phyloP scores from a whole-genome alignment of 2,113 vertebrate genomes.

The Rhineura floridana region DNA sequence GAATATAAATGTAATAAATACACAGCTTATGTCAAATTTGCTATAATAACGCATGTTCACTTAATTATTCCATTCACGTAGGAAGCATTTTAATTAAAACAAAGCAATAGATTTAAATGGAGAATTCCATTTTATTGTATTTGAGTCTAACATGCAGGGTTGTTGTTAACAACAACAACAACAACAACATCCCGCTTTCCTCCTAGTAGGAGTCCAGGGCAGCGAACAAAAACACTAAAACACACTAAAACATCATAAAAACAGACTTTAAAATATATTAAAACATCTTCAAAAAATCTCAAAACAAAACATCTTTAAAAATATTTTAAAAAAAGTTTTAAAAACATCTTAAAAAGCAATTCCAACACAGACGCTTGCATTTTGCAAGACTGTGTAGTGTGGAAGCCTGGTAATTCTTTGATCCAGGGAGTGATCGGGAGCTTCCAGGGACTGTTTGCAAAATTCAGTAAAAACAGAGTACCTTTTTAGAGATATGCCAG shows the following conservation, averaged over 20 bases:
- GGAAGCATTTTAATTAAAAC: conserved; percentile 29
- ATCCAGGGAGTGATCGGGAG: neutral
- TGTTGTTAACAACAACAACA: too few species aligned
- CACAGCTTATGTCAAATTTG: neutral
- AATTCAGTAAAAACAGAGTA: conserved; percentile 40
- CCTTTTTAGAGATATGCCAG: neutral
- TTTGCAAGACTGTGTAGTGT: conserved; percentile 1
- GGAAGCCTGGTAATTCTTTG: conserved; percentile 12
- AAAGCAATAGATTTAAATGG: conserved; percentile 19
- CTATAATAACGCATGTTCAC: neutral
- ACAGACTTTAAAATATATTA: too few species aligned
- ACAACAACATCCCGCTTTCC: too few species aligned
- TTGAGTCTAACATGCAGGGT: neutral
- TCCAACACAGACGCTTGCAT: too few species aligned
- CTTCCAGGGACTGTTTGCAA: neutral
- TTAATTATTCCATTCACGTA: conserved; percentile 13
- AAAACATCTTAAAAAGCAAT: too few species aligned
- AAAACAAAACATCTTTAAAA: too few species aligned
- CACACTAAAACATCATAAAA: too few species aligned
- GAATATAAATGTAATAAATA: too few species aligned
- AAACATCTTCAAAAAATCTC: too few species aligned
- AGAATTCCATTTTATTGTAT: conserved; percentile 21
- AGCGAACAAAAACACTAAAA: too few species aligned
- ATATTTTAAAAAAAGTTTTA: too few species aligned
- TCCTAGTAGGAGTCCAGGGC: too few species aligned